Conservation (phyloP, 2,797 vertebrate genomes). For the Balearica regulorum region DNA sequence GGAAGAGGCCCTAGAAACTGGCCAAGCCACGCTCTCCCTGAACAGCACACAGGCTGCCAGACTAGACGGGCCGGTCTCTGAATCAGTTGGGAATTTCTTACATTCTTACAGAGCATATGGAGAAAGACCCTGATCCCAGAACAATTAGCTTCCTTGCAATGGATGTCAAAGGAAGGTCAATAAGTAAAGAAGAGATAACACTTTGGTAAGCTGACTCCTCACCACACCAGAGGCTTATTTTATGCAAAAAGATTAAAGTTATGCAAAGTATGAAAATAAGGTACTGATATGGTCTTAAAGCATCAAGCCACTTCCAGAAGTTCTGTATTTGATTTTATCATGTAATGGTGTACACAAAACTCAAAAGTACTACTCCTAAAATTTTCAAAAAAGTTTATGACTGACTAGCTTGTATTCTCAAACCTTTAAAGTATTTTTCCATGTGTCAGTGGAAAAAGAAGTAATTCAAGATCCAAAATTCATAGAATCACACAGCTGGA, state of each 20-base stretch:
- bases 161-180: not conserved
- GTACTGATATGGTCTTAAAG: not conserved
- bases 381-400: not conserved
- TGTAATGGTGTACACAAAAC: not conserved
- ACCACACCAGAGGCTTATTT: not conserved
- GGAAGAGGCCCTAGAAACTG: not conserved
- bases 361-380: not conserved
- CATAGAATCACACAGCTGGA: not conserved
- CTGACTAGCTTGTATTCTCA: not conserved
- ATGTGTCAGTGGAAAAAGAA: not conserved
- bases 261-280: not conserved
- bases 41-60: not conserved
- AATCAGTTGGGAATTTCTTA: not conserved
- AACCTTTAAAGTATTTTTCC: not conserved
- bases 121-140: not conserved
- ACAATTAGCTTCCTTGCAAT: not conserved
- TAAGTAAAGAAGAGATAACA: not conserved
- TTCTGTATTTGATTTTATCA: not conserved
- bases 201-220: not conserved
- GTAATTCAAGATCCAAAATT: not conserved
- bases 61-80: not conserved
- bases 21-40: not conserved
- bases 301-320: not conserved
- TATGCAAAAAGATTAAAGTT: not conserved
- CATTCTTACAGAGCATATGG: not conserved